phyloP scores from a whole-genome alignment of 1,140 invertebrate species.

The Homarus americanus region DNA sequence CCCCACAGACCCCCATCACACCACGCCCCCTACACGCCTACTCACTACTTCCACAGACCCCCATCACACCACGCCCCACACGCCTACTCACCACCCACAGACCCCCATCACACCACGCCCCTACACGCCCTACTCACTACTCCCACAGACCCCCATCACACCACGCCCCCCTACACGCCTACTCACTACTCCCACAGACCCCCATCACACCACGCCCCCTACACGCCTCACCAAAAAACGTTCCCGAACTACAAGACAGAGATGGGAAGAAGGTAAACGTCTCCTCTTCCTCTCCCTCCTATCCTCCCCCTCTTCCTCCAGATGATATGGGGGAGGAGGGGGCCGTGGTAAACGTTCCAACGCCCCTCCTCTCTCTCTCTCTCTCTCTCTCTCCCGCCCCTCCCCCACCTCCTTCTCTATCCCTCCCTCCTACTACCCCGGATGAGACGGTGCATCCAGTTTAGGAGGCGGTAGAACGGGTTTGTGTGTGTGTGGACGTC shows the following conservation, averaged over 20 bases:
- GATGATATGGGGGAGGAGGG: too few relatives aligned
- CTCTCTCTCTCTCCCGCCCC: constrained; percentile 24
- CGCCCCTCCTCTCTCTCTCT: background rate
- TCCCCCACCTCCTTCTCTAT: constrained; percentile 2
- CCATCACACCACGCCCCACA: background rate
- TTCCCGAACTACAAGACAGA: too few relatives aligned
- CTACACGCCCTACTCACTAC: background rate
- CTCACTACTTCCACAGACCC: background rate
- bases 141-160: background rate
- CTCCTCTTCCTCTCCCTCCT: too few relatives aligned
- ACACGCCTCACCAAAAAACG: background rate
- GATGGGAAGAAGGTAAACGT: too few relatives aligned
- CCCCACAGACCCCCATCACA: background rate
- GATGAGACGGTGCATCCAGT: too few relatives aligned
- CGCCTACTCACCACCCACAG: too few relatives aligned
- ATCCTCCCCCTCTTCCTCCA: too few relatives aligned
- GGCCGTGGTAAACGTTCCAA: too few relatives aligned
- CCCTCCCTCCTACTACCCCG: background rate
- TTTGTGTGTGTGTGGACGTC: background rate
- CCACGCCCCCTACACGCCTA: background rate
- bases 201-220: constrained; percentile 14
- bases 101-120: background rate
- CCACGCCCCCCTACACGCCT: background rate
- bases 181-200: background rate
- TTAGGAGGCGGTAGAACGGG: background rate